Conservation (phyloP, 2,113 vertebrate species). For the Ictalurus punctatus region DNA sequence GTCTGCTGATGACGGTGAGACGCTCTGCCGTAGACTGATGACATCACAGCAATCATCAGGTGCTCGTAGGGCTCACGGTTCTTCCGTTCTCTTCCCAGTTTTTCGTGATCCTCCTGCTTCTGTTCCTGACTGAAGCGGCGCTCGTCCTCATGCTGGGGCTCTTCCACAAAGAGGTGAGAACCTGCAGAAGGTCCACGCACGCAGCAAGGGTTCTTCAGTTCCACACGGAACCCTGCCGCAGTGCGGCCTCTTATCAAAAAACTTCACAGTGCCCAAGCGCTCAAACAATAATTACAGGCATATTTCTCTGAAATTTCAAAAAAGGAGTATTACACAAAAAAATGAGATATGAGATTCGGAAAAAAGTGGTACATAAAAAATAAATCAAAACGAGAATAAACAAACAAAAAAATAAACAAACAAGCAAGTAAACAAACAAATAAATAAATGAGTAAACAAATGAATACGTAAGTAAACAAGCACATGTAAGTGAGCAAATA, state of each 20-base stretch:
- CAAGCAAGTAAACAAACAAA: neutral
- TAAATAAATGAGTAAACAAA: neutral
- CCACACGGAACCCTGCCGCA: neutral
- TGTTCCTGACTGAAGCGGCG: constrained; percentile 77
- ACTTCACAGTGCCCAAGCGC: neutral
- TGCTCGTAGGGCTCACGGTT: neutral
- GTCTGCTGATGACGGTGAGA: constrained; percentile 78
- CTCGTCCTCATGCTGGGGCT: constrained; percentile 73
- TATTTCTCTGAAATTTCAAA: neutral
- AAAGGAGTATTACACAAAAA: too few relatives aligned
- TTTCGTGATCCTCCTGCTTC: constrained; percentile 79
- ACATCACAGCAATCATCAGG: constrained; percentile 20
- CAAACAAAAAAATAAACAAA: neutral
- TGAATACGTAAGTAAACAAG: neutral
- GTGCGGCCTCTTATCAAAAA: neutral
- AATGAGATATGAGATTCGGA: neutral
- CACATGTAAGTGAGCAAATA: neutral
- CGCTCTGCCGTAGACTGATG: neutral
- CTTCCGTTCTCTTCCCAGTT: constrained; percentile 67
- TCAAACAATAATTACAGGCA: neutral
- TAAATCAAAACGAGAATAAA: neutral
- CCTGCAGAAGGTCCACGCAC: neutral
- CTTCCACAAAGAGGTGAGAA: constrained; percentile 75
- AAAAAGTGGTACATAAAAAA: neutral
- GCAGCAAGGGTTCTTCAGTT: neutral